Conservation (phyloP, 2,888 invertebrate species). For the Elmis aenea region DNA sequence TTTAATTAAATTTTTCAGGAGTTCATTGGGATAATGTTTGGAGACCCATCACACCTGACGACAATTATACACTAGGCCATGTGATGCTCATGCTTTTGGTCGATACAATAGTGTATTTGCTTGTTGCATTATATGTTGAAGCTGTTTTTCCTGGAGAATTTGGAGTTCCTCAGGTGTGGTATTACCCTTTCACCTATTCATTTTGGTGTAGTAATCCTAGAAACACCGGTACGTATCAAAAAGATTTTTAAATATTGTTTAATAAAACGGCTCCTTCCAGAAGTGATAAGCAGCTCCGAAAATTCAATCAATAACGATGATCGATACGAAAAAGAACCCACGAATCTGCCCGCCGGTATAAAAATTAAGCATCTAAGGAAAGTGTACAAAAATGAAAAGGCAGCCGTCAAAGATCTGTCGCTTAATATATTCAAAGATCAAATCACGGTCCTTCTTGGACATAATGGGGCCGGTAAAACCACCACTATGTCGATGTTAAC, state of each 20-base stretch:
- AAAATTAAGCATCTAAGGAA: constrained; percentile 58
- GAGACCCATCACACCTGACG: constrained; percentile 59
- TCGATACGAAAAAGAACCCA: constrained; percentile 51
- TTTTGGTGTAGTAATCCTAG: constrained; percentile 13
- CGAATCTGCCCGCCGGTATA: constrained; percentile 48
- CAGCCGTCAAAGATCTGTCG: constrained; percentile 63
- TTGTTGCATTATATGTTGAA: constrained; percentile 79
- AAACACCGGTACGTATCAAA: neutral
- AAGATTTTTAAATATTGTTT: neutral
- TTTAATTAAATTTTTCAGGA: constrained; percentile 39
- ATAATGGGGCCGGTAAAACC: constrained; percentile 89
- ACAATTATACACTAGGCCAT: constrained; percentile 63
- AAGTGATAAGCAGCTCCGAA: neutral
- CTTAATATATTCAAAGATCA: constrained; percentile 84
- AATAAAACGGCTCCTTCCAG: neutral
- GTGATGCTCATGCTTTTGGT: constrained; percentile 67
- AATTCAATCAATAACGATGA: constrained; percentile 23
- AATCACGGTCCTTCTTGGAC: constrained; percentile 76
- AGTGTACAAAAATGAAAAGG: constrained; percentile 51
- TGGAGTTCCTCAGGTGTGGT: constrained; percentile 22
- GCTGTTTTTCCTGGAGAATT: constrained; percentile 71
- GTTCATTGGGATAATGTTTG: constrained; percentile 62
- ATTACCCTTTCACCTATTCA: constrained; percentile 13
- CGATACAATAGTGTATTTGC: constrained; percentile 64
- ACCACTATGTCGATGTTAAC: constrained; percentile 92